Base-by-base conservation (phyloP, 1,140 invertebrate species). In the Drosophila bifasciata region DNA sequence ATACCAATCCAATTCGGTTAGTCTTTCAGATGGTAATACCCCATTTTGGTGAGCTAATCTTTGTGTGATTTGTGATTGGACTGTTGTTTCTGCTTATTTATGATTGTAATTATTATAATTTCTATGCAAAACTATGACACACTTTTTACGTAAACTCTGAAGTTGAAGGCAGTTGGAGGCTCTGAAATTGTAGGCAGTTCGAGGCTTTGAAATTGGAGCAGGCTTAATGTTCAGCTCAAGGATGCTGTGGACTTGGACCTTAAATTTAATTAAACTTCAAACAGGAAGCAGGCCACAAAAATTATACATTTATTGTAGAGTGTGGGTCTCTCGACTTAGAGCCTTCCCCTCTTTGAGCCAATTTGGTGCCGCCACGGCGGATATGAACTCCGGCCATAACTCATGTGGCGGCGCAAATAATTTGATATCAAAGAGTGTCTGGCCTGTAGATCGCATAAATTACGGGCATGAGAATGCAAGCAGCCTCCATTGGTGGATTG, bases 361-460 rank as follows among this genome's bases (percentile, higher is more conserved):
- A 76, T 59, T 81, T 72, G 56, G 79, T n/a, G 28, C 28, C 7
- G 25, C 25, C 25, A 0, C 28, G 8, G 61, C 80, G 80, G 80
- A 80, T 84, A 75, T 84, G 40, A 66, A 58, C 11, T 13, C 11
- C 0, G 45, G 39, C 73, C 62, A 85, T 86, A 86, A 85, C 59
- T 86, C 81, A 85, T 86, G 61, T 59, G 46, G 66, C 71, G 51
- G 70, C 77, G 32, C 77, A 76, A 74, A 77, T 66, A 81, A 74
- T 85, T 85, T 86, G 72, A 85, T 86, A 85, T 85, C 80, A 86
- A 80, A 86, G 63, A 62, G 56, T 21, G 51, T 43, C 58, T 62
- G 23, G 23, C 52, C 70, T 32, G 75, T 36, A 60, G 64, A 85
- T 85, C 72, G 80, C 73, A 79, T 77, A 79, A 85, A 85, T 85